Conservation (phyloP, 2,113 vertebrate genomes). For the Xiphorhynchus elegans region DNA sequence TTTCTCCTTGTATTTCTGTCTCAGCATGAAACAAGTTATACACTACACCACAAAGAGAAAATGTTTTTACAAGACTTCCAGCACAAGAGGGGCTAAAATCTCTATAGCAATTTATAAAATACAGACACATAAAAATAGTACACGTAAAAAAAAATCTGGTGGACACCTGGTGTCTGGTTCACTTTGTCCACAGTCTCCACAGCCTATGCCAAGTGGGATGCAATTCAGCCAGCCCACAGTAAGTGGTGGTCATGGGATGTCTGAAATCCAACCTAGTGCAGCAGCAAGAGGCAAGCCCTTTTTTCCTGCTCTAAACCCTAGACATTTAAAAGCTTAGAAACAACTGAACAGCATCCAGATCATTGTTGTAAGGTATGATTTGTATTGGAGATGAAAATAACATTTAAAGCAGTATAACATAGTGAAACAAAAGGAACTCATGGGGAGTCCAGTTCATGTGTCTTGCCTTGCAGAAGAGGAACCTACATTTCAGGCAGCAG, state of each 20-base stretch:
- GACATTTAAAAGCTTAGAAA: not conserved
- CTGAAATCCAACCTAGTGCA: not conserved
- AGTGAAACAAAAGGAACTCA: not conserved
- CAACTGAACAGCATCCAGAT: rapidly evolving
- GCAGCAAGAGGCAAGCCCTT: not conserved
- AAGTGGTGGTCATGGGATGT: not conserved
- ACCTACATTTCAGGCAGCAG: not conserved
- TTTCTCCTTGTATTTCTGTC: not conserved
- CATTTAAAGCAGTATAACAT: not conserved
- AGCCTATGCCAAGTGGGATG: not conserved
- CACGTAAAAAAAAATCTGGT: not conserved
- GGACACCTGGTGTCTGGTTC: not conserved
- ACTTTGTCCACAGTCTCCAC: not conserved
- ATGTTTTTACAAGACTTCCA: not conserved
- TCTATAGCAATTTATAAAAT: not conserved
- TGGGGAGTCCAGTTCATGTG: not conserved
- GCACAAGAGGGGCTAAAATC: not conserved
- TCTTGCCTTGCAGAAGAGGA: not conserved
- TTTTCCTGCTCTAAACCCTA: not conserved
- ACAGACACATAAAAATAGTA: not conserved
- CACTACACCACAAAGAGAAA: not conserved
- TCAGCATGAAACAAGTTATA: not conserved
- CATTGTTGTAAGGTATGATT: not conserved
- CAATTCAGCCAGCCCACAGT: not conserved
- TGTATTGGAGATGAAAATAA: not conserved